These are phyloP conservation scores for Lichenostomus cassidix DNA, from an alignment of 2,113 vertebrate genomes.

Conservation along the genomic window DNA sequence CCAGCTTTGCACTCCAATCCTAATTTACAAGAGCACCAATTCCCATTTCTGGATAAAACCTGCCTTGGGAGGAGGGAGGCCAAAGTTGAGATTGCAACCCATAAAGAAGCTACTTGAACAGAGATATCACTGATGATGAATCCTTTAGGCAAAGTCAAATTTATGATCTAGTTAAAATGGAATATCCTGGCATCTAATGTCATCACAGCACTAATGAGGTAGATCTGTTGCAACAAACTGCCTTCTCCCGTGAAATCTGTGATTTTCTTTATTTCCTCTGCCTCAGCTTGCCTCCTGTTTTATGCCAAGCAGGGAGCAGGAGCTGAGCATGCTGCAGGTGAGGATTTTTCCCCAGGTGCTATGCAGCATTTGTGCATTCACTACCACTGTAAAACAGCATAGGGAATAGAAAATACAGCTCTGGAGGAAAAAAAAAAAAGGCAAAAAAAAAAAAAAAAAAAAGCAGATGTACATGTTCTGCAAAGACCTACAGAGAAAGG, in stretches of 20 bases:
- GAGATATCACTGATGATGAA: neutral
- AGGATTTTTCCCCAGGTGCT: neutral
- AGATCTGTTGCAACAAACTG: neutral
- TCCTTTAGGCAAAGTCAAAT: conserved; percentile 44
- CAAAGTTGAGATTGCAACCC: neutral
- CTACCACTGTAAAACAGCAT: neutral
- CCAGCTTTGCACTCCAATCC: neutral
- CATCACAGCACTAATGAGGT: conserved; percentile 6
- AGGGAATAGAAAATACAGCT: neutral
- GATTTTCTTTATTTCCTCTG: neutral
- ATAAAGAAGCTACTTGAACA: neutral
- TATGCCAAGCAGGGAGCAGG: neutral
- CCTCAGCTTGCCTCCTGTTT: neutral
- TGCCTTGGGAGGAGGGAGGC: neutral
- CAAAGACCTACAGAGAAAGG: neutral
- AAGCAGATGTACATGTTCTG: neutral
- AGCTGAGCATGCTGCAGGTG: neutral
- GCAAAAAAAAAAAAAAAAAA: neutral
- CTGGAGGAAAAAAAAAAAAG: neutral
- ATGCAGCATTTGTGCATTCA: neutral
- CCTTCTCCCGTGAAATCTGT: neutral
- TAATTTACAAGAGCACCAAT: conserved; percentile 1
- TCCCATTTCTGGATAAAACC: neutral
- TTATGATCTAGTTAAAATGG: conserved; percentile 3
- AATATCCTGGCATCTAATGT: neutral